Conservation (phyloP, 2,888 invertebrate species). For the Colostygia pectinataria region DNA sequence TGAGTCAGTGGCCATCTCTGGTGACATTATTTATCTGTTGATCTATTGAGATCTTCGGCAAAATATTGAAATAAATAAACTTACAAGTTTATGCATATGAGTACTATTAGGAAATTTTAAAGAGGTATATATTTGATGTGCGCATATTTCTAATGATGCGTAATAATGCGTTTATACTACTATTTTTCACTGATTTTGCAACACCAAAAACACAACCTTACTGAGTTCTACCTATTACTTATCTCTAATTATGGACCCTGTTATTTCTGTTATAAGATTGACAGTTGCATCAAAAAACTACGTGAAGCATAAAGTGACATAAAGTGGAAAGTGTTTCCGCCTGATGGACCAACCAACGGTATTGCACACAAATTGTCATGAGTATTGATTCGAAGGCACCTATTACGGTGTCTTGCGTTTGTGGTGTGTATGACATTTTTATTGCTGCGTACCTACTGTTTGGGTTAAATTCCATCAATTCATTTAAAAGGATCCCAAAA, state of each 20-base stretch:
- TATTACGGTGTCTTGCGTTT: slow-evolving; percentile 42
- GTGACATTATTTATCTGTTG: too few species aligned
- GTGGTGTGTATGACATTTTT: slow-evolving; percentile 27
- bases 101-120: too few species aligned
- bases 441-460: slow-evolving; percentile 20
- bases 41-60: too few species aligned
- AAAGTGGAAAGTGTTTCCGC: slow-evolving; percentile 73
- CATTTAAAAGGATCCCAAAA: background rate
- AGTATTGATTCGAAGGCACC: slow-evolving; percentile 40
- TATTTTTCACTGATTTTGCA: too few species aligned
- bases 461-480: slow-evolving; percentile 20
- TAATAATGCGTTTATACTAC: too few species aligned
- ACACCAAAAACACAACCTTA: background rate
- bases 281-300: slow-evolving; percentile 32
- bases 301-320: slow-evolving; percentile 60
- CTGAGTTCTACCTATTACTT: slow-evolving; percentile 7
- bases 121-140: too few species aligned
- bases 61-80: too few species aligned
- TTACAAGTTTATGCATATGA: too few species aligned
- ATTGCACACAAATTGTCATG: slow-evolving; percentile 59
- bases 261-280: slow-evolving; percentile 21
- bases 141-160: too few species aligned
- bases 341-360: slow-evolving; percentile 57
- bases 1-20: too few species aligned
- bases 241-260: slow-evolving; percentile 17